phyloP scores from a whole-genome alignment of 2,113 vertebrate genomes.

The Theristicus caerulescens region DNA sequence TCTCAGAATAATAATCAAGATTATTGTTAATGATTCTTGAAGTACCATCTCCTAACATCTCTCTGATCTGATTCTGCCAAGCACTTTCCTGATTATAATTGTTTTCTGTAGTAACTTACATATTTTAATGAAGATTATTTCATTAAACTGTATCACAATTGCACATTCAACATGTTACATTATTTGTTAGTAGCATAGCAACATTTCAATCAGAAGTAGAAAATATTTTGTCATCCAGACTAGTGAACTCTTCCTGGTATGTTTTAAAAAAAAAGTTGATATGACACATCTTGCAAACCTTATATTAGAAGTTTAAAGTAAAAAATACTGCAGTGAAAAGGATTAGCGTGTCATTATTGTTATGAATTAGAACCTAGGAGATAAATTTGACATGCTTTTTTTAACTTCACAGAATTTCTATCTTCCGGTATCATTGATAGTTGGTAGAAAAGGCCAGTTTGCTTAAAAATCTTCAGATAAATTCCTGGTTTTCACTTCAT shows the following conservation, averaged over 20 bases:
- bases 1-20: neutral
- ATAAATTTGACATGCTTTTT: neutral
- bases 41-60: neutral
- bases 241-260: neutral
- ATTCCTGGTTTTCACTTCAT: neutral
- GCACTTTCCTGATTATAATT: neutral
- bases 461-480: neutral
- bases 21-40: neutral
- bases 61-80: neutral
- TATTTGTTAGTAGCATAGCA: neutral
- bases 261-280: neutral
- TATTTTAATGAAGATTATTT: neutral
- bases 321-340: neutral
- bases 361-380: neutral
- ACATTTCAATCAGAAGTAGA: neutral
- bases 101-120: neutral
- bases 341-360: neutral
- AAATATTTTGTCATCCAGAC: neutral
- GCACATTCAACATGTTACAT: neutral
- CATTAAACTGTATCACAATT: neutral
- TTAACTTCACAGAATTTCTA: neutral
- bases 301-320: neutral
- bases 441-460: neutral
- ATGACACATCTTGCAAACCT: neutral
- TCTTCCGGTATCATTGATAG: neutral